Base-by-base conservation (phyloP, 2,888 invertebrate species). In the Enchytraeus crypticus region DNA sequence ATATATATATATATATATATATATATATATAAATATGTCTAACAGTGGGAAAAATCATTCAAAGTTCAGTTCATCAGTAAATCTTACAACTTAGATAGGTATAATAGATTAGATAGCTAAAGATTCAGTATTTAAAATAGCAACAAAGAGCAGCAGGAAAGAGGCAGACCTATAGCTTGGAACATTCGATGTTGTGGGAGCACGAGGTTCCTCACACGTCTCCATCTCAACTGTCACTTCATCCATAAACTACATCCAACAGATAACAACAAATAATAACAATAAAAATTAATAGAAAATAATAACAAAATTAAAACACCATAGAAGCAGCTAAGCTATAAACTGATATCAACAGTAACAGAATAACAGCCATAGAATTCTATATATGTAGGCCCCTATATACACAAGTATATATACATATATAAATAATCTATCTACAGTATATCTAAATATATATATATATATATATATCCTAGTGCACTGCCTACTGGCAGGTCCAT, bases 171-270 rank as follows among this genome's bases (percentile, higher is more conserved):
- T 73, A 64, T 72, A 71, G 54, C 71, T 70, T 5, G 72, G 66
- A 57, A 64, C 54, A 27, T 67, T 59, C 2, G 71, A 65, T 30
- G 69, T 69, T 21, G 60, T 38, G 5, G 49, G 63, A 23, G 56
- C 34, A 64, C 91, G 82, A 21, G 90, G 85, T 75, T 90, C 88
- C 74, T 89, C 86, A 79, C 92, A 93, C 73, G 95, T 95, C 82
- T 93, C 93, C 66, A 95, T 85, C 61, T 89, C 88, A 75, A 97
- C 88, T 71, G 88, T 86, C 49, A 97, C 92, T 81, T 95, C 92
- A 83, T 96, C 95, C 73, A 96, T 83, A 78, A 85, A 75, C 81
- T 81, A 70, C 14, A 53, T 38, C 38, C 34, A 32, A 30, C 26
- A 38, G 23, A 30, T 45, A 58, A 33, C 5, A 34, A 29, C 27